phyloP scores from a whole-genome alignment of 2,888 invertebrate species.

The Scotopteryx bipunctaria region DNA sequence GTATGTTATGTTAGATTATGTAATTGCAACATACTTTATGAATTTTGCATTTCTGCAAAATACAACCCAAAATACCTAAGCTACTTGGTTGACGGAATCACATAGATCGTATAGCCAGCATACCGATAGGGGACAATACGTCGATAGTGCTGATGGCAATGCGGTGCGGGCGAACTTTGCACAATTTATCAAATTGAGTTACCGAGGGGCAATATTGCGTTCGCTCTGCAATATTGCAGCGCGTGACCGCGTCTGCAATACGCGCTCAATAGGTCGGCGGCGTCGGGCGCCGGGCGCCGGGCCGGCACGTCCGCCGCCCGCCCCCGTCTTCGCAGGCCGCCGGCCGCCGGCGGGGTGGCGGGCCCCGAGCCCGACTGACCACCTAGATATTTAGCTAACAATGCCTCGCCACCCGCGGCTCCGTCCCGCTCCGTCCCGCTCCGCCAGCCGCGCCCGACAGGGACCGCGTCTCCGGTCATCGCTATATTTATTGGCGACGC shows the following conservation, averaged over 20 bases:
- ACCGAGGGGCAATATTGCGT: constrained; percentile 79
- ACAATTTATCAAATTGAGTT: constrained; percentile 83
- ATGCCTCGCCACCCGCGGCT: constrained; percentile 73
- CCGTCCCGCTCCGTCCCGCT: constrained; percentile 61
- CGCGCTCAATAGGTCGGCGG: constrained; percentile 84
- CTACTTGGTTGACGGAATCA: constrained; percentile 14
- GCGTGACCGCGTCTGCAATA: constrained; percentile 83
- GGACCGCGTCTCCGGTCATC: constrained; percentile 78
- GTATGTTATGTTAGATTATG: constrained; percentile 15
- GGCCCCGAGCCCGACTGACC: constrained; percentile 73
- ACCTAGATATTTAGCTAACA: constrained; percentile 84
- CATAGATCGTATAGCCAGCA: constrained; percentile 14
- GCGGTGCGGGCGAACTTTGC: constrained; percentile 74
- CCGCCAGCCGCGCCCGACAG: constrained; percentile 54
- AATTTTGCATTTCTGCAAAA: constrained; percentile 9
- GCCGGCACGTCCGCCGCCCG: constrained; percentile 75
- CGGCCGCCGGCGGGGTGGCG: constrained; percentile 9
- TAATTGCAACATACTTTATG: constrained; percentile 4
- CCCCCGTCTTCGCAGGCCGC: constrained; percentile 45
- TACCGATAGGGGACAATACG: constrained; percentile 48
- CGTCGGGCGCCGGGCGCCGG: constrained; percentile 50
- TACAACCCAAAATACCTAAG: constrained; percentile 2
- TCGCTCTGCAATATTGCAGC: constrained; percentile 77
- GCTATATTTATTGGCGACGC: constrained; percentile 83
- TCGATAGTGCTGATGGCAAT: constrained; percentile 66